Evolutionary conservation across 2,797 vertebrate species (phyloP), one percentile per base, ranked within the genome.

Genomic region (Calcarius lapponicus): DNA sequence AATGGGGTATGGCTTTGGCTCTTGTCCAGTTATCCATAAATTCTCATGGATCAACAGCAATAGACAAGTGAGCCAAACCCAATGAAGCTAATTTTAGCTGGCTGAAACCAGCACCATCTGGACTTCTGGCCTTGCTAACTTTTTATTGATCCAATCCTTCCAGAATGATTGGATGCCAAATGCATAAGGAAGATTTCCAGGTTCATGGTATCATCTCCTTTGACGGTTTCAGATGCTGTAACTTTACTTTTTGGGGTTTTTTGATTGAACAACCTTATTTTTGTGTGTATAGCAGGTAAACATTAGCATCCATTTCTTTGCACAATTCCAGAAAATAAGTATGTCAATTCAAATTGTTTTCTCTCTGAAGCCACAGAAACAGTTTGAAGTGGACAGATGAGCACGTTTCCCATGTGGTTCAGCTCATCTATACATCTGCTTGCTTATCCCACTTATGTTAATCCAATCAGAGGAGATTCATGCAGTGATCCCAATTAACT

Each of bases 41-140:
- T 96, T 95, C 65, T 26, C 76, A 71, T 62, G 94, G 92, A 97
- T 96, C 95, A 95, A 91, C 94, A 91, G 93, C 71, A 97, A 90
- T 29, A 93, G 57, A 67, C 34, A 73, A 91, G 57, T 9, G 73
- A 97, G 92, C 95, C 96, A 97, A 93, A 95, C 48, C 76, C 45
- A 61, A 8, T 60, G 87, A 69, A 95, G 90, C 93, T 97, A 92
- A 97, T 96, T 97, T 96, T 96, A 96, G 84, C 91, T 95, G 91
- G 88, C 92, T 95, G 92, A 92, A 95, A 95, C 94, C 62, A 76
- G 31, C 47, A 58, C 96, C 96, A 97, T 97, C 96, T 98, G 97
- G 72, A 94, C 94, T 96, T 91, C 81, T 95, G 96, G 88, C 93
- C 92, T 94, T 79, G 42, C 42, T 92, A 94, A 92, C 72, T 96